Conservation (phyloP, 2,888 invertebrate species). For the Agonopterix arenella region DNA sequence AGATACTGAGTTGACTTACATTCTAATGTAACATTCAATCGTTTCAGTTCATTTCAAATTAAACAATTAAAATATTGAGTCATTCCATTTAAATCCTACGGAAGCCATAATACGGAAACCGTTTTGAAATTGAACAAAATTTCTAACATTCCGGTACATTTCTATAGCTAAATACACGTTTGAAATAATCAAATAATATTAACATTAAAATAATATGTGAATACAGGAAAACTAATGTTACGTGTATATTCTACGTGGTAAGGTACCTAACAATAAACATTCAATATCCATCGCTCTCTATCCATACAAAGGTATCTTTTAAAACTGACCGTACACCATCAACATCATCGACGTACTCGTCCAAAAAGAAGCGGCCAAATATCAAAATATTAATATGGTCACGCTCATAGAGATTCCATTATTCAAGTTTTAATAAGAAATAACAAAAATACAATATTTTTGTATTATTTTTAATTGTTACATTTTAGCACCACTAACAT, state of each 20-base stretch:
- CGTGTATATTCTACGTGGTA: conserved; percentile 48
- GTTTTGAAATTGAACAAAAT: neutral
- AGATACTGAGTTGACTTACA: too few relatives aligned
- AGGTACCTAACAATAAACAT: conserved; percentile 32
- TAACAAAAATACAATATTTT: neutral
- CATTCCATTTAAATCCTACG: conserved; percentile 16
- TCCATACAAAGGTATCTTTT: neutral
- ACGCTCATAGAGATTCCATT: neutral
- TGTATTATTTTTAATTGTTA: conserved; percentile 5
- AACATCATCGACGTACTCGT: too few relatives aligned
- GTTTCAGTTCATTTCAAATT: too few relatives aligned
- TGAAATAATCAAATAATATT: conserved; percentile 31
- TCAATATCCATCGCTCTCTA: neutral
- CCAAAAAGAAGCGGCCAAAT: too few relatives aligned
- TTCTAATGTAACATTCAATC: too few relatives aligned
- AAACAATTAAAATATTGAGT: neutral
- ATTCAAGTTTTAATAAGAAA: neutral
- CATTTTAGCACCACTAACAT: conserved; percentile 28
- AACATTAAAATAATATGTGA: conserved; percentile 38
- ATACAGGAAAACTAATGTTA: conserved; percentile 33
- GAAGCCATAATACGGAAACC: conserved; percentile 45
- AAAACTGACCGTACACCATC: too few relatives aligned
- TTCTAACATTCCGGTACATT: conserved; percentile 21
- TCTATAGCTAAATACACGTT: conserved; percentile 38
- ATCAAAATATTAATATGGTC: too few relatives aligned